Base-by-base conservation (phyloP, 2,888 invertebrate species). In the Caenorhabditis macrosperma region DNA sequence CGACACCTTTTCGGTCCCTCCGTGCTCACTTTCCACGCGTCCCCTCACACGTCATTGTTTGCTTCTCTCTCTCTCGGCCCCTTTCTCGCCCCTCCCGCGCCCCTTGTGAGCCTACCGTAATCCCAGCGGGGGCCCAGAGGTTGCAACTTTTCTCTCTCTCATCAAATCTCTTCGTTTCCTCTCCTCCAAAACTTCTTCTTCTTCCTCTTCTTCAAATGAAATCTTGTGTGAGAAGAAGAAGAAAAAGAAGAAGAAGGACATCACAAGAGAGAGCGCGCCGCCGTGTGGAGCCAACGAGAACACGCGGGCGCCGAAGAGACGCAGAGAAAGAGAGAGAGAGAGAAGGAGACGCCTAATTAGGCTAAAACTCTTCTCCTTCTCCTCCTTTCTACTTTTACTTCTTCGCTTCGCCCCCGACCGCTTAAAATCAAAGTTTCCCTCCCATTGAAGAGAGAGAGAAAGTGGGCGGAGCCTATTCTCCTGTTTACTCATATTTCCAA, bases 401-500 rank as follows among this genome's bases (percentile, higher is more conserved):
- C 46, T 46, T 46, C 46, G 41, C 12, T n/a, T 41, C 41, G 46
- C 33, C 33, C 33, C 33, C 15, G 38, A 38, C 30, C 5, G 10
- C 60, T 64, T 44, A 15, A 52, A 64, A 64, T 63, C 57, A 48
- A 61, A 57, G 64, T 54, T 64, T 72, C 24, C 17, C 46, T n/a
- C n/a, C n/a, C n/a, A n/a, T n/a, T n/a, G n/a, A n/a, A n/a, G 9
- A 1, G 22, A 60, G 44, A 28, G 28, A 9, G 22, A 48, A 55
- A 57, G 55, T 28, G 57, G 67, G 68, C 59, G 59, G 48, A 33
- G 68, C 41, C 20, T 30, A 15, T n/a, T 33, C 26, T 1, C 15
- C 26, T 26, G n/a, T 26, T n/a, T 28, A 60, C 60, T 69, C 69
- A 54, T 60, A 33, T 69, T 69, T 69, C 69, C 69, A 69, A 69